phyloP scores from a whole-genome alignment of 2,113 vertebrate genomes.

The Anolis carolinensis region DNA sequence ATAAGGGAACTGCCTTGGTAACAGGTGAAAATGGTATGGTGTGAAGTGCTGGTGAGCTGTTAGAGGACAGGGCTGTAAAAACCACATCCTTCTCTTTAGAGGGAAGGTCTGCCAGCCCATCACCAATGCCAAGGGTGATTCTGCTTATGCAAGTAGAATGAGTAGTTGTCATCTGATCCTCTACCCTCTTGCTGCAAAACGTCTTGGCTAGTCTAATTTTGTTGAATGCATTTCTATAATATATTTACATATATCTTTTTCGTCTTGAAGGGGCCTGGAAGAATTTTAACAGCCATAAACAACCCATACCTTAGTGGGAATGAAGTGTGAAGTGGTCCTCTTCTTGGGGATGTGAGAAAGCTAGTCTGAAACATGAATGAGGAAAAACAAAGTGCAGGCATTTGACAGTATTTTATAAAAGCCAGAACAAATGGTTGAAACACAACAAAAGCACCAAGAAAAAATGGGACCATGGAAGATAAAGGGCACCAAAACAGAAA shows the following conservation, averaged over 20 bases:
- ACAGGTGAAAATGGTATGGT: no score
- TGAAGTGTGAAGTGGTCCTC: conserved; percentile 70
- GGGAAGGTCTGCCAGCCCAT: no score
- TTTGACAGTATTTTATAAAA: background rate
- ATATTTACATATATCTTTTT: background rate
- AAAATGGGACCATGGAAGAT: no score
- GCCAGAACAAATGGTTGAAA: background rate
- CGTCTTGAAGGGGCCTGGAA: background rate
- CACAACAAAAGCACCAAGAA: background rate
- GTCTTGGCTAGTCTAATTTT: background rate
- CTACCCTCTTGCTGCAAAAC: no score
- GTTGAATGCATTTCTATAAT: background rate
- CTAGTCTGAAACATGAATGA: background rate
- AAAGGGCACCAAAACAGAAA: background rate
- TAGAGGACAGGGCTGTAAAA: no score
- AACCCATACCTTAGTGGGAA: conserved; percentile 64
- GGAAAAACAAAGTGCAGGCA: rapidly evolving
- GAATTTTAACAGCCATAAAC: no score
- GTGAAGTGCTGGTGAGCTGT: no score
- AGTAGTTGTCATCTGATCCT: no score
- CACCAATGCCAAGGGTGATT: no score
- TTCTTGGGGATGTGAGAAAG: background rate
- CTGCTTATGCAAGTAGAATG: no score
- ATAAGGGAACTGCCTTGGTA: no score
- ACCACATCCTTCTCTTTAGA: no score